A percentile compares a stretch with the other conserved stretches of the same genome.
Evolutionary conservation across 2,888 invertebrate species (phyloP).

Genomic region (Hypercompe scribonia): DNA sequence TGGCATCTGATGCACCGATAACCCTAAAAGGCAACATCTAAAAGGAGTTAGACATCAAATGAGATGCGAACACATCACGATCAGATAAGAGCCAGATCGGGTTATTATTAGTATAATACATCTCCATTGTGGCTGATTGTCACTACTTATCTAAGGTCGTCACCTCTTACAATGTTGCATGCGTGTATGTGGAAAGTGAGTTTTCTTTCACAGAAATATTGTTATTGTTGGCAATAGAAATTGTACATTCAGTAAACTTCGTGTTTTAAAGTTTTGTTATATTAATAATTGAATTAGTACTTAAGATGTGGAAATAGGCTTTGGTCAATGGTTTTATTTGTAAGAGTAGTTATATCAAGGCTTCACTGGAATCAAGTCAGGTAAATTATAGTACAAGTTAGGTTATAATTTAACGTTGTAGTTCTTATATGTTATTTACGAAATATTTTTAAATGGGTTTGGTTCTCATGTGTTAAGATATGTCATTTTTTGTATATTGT

Average conservation of each 20-base stretch:
- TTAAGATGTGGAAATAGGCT: not conserved
- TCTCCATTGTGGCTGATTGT: slow-evolving; percentile 65
- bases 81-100: slow-evolving; percentile 51
- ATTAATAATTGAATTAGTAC: not conserved
- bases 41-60: slow-evolving; percentile 20
- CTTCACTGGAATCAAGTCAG: too few relatives aligned
- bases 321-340: not conserved
- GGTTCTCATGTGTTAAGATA: too few relatives aligned
- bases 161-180: slow-evolving; percentile 51
- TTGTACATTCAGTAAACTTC: slow-evolving; percentile 16
- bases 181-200: slow-evolving; percentile 16
- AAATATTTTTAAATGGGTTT: too few relatives aligned
- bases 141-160: slow-evolving; percentile 51
- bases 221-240: slow-evolving; percentile 14
- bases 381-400: too few relatives aligned
- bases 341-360: too few relatives aligned
- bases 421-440: too few relatives aligned
- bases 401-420: too few relatives aligned
- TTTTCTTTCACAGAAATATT: slow-evolving; percentile 24
- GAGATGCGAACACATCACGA: slow-evolving; percentile 53
- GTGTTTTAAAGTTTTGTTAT: slow-evolving; percentile 8
- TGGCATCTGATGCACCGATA: slow-evolving; percentile 4
- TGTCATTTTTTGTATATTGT: too few relatives aligned
- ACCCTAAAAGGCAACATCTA: slow-evolving; percentile 6
- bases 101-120: slow-evolving; percentile 70